Conservation (phyloP, 2,888 invertebrate genomes). For the Cantharis rustica region DNA sequence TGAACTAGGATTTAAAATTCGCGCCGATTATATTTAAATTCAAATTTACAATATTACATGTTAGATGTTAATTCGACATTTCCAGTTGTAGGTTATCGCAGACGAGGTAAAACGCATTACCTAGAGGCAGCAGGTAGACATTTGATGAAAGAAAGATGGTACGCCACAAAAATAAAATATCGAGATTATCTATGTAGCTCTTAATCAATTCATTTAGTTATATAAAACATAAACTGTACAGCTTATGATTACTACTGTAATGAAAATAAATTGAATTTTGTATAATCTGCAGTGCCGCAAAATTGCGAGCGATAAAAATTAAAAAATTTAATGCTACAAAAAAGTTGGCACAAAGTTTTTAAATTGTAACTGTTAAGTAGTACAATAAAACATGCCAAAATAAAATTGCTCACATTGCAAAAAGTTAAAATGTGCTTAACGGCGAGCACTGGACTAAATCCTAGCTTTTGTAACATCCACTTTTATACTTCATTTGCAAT, state of each 20-base stretch:
- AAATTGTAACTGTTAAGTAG: neutral
- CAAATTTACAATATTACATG: too few relatives aligned
- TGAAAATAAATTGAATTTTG: neutral
- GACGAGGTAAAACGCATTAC: too few relatives aligned
- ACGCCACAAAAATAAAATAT: too few relatives aligned
- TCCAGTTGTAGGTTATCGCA: too few relatives aligned
- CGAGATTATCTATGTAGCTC: neutral
- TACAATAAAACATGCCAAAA: slow-evolving; percentile 13
- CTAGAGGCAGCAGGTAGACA: too few relatives aligned
- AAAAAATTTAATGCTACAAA: neutral
- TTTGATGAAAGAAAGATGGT: too few relatives aligned
- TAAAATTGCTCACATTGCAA: slow-evolving; percentile 10
- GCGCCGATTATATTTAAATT: too few relatives aligned
- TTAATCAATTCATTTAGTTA: neutral
- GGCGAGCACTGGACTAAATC: slow-evolving; percentile 6
- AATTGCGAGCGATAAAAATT: neutral
- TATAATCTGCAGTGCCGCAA: neutral
- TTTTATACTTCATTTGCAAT: slow-evolving; percentile 4
- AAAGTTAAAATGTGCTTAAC: slow-evolving; percentile 15
- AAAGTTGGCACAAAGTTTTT: slow-evolving; percentile 1
- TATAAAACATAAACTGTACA: neutral
- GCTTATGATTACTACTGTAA: neutral
- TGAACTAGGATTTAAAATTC: too few relatives aligned
- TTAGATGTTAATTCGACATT: too few relatives aligned
- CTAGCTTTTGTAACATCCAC: slow-evolving; percentile 6